Evolutionary conservation across 2,113 vertebrate species (phyloP).

Genomic region (Oncorhynchus nerka): DNA sequence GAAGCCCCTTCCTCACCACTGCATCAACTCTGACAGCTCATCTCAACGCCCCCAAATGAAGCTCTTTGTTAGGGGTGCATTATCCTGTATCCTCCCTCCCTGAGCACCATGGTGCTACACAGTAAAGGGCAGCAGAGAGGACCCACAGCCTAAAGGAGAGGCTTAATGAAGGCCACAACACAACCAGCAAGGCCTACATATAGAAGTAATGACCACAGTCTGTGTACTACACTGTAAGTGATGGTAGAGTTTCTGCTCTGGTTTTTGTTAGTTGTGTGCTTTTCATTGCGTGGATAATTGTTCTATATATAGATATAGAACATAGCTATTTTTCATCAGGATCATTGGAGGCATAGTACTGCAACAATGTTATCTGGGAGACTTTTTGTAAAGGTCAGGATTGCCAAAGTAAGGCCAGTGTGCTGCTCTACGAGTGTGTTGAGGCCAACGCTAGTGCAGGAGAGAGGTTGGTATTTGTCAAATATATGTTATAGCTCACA

Average conservation of each 20-base stretch:
- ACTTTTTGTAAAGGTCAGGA: neutral
- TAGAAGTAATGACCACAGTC: slow-evolving; percentile 52
- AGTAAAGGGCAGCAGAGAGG: slow-evolving; percentile 52
- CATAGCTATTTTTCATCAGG: slow-evolving; percentile 40
- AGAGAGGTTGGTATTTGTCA: neutral
- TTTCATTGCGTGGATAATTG: slow-evolving; percentile 50
- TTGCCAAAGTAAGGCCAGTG: neutral
- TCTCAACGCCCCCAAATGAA: slow-evolving; percentile 46
- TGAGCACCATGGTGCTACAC: slow-evolving; percentile 38
- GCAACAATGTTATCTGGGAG: slow-evolving; percentile 3
- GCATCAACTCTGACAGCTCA: slow-evolving; percentile 47
- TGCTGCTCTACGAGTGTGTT: neutral
- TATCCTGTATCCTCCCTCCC: slow-evolving; percentile 46
- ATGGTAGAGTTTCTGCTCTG: slow-evolving; percentile 4
- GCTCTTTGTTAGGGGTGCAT: slow-evolving; percentile 44
- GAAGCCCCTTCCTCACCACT: neutral
- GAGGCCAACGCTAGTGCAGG: neutral
- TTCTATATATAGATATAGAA: slow-evolving; percentile 29
- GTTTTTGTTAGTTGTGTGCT: slow-evolving; percentile 15
- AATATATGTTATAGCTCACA: neutral
- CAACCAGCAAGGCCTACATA: slow-evolving; percentile 51
- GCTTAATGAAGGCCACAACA: slow-evolving; percentile 65
- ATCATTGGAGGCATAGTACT: slow-evolving; percentile 18
- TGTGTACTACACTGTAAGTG: neutral
- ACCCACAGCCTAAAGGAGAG: slow-evolving; percentile 50